Base-by-base conservation (phyloP, 1,140 invertebrate species). In the Lucilia sericata region DNA sequence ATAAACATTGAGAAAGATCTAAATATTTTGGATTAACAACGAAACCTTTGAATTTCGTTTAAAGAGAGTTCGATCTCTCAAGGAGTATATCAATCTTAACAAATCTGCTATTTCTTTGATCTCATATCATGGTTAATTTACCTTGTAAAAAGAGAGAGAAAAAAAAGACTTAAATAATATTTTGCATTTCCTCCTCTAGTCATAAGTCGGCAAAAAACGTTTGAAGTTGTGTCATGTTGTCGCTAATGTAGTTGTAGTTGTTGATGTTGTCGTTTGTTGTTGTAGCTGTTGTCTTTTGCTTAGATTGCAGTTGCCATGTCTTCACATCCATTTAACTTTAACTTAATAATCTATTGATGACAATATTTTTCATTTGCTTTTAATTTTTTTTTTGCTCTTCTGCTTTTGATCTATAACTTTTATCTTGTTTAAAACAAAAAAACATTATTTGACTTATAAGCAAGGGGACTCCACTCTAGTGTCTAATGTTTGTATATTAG, bases 321-420 rank as follows among this genome's bases (percentile, higher is more conserved):
- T 70, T 25, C 19, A 21, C 65, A 70, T 70, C 21, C 19, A 70
- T 70, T 70, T 70, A 60, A 21, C 65, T 25, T 70, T 70, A 70
- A 70, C 65, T 70, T 70, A 70, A 70, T 70, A 70, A 70, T 70
- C 65, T 70, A 70, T 70, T 21, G 65, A 70, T 70, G 65, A 70
- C 65, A 70, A 70, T 70, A 70, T 70, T 70, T 70, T 70, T 25
- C 65, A 70, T 21, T 25, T 70, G 17, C 21, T 70, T 70, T 12
- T n/a, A 25, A 21, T 25, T 21, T 5, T 70, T 21, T 19, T 70
- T 70, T n/a, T 25, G n/a, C n/a, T 19, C 21, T 70, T 70, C 65
- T 42, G 42, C 42, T 70, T 70, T 70, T 70, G 21, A 70, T 70
- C 9, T 70, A 21, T 70, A 70, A 21, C 65, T 70, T 70, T 70